A percentile compares a stretch with the other conserved stretches of the same genome.
These are phyloP conservation scores for Lithophane semibrunnea DNA, from an alignment of 2,888 invertebrate species.

Conservation along the genomic window DNA sequence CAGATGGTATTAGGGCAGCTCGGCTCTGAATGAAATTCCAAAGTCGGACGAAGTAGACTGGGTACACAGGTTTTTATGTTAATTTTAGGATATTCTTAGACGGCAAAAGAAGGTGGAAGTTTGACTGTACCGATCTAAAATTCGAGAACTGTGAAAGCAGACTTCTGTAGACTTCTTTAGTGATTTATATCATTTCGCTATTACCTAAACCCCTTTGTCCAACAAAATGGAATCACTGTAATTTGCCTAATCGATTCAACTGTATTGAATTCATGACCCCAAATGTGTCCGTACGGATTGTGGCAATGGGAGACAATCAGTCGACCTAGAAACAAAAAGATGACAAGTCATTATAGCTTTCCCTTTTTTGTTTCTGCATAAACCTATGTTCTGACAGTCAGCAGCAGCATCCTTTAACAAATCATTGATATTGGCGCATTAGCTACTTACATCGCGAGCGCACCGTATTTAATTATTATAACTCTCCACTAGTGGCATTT, in stretches of 20 bases:
- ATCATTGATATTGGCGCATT: too few relatives aligned
- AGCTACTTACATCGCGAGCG: too few relatives aligned
- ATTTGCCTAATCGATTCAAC: neutral
- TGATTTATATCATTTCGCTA: neutral
- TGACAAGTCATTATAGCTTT: neutral
- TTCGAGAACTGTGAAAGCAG: neutral
- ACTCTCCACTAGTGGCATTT: too few relatives aligned
- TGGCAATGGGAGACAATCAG: neutral
- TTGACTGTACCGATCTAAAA: neutral
- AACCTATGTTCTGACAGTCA: neutral
- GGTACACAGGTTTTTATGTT: neutral
- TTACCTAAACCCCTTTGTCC: neutral
- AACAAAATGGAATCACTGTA: neutral
- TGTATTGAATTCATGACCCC: too few relatives aligned
- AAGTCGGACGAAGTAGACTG: neutral
- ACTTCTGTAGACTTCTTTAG: neutral
- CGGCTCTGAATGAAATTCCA: constrained; percentile 15
- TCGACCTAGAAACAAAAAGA: neutral
- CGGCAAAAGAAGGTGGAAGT: neutral
- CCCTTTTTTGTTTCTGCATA: neutral
- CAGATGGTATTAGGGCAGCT: constrained; percentile 34
- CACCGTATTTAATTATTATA: too few relatives aligned
- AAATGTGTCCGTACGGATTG: neutral
- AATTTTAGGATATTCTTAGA: neutral
- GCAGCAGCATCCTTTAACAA: neutral